phyloP scores from a whole-genome alignment of 2,113 vertebrate genomes.

The Pithys albifrons region DNA sequence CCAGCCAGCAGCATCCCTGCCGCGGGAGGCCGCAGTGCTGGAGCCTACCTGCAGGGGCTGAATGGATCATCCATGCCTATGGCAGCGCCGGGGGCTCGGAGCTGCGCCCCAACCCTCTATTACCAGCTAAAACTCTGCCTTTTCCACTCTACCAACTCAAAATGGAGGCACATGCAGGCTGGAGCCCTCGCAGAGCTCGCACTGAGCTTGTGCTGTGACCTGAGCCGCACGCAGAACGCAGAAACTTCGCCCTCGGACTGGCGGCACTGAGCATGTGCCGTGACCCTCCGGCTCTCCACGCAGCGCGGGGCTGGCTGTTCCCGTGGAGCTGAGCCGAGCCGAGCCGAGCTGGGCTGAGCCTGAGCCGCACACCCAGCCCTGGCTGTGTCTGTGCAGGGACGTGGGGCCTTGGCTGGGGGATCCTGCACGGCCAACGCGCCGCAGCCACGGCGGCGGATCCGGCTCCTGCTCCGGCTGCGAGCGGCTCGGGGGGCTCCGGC shows the following conservation, averaged over 20 bases:
- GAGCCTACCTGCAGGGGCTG: conserved; percentile 95
- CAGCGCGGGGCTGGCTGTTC: conserved; percentile 75
- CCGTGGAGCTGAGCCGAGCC: conserved; percentile 77
- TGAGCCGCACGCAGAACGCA: conserved; percentile 92
- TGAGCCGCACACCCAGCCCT: too few species aligned
- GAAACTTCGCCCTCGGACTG: conserved; percentile 86
- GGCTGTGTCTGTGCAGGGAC: conserved; percentile 58
- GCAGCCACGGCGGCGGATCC: too few species aligned
- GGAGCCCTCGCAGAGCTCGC: conserved; percentile 81
- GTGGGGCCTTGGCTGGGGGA: conserved; percentile 73
- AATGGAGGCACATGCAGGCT: conserved; percentile 96
- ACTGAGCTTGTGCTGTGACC: conserved; percentile 99
- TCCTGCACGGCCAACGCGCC: conserved; percentile 69
- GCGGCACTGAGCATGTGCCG: conserved; percentile 97
- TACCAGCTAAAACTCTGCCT: conserved; percentile 74
- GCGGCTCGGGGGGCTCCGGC: too few species aligned
- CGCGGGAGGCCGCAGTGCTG: conserved; percentile 66
- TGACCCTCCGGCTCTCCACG: conserved; percentile 83
- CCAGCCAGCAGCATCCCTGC: conserved; percentile 45
- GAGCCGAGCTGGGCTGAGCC: too few species aligned
- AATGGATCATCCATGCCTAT: conserved; percentile 93
- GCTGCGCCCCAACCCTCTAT: conserved; percentile 47
- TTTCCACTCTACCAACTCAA: conserved; percentile 89
- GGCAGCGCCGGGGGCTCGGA: conserved; percentile 74
- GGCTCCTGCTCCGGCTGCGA: too few species aligned